Evolutionary conservation across 2,888 invertebrate genomes (phyloP).

Genomic region (Folsomia candida): DNA sequence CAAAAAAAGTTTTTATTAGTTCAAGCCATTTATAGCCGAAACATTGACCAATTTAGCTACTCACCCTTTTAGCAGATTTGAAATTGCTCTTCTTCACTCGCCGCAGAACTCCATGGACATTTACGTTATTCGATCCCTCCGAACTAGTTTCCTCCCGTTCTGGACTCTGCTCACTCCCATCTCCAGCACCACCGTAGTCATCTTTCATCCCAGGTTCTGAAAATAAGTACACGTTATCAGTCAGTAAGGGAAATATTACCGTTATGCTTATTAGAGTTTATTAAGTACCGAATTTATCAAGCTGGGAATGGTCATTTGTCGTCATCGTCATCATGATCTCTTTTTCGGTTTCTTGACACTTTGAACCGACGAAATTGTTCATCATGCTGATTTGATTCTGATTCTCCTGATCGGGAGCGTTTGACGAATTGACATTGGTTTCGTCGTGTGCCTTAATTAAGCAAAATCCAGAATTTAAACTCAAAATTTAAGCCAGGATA

Average conservation of each 20-base stretch:
- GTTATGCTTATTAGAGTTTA: too few species aligned
- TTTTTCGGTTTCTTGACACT: background rate
- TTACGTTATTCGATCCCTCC: conserved; percentile 52
- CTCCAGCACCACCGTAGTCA: conserved; percentile 21
- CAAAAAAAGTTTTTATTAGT: too few species aligned
- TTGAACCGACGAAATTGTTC: background rate
- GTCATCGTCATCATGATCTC: conserved; percentile 4
- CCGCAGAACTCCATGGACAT: conserved; percentile 57
- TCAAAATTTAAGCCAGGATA: too few species aligned
- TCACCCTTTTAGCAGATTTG: conserved; percentile 58
- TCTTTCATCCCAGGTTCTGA: conserved; percentile 36
- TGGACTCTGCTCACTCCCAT: conserved; percentile 28
- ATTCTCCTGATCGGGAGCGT: too few species aligned
- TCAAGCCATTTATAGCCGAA: too few species aligned
- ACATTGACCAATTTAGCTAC: too few species aligned
- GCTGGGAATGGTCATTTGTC: conserved; percentile 28
- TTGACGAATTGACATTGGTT: too few species aligned
- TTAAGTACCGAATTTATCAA: conserved; percentile 40
- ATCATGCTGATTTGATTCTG: background rate
- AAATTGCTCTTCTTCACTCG: conserved; percentile 76
- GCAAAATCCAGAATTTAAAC: too few species aligned
- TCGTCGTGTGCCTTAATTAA: too few species aligned
- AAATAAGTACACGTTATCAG: background rate
- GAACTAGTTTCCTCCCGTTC: conserved; percentile 34
- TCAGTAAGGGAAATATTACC: background rate